These are phyloP conservation scores for Alca torda DNA, from an alignment of 2,797 vertebrate genomes.

Conservation along the genomic window DNA sequence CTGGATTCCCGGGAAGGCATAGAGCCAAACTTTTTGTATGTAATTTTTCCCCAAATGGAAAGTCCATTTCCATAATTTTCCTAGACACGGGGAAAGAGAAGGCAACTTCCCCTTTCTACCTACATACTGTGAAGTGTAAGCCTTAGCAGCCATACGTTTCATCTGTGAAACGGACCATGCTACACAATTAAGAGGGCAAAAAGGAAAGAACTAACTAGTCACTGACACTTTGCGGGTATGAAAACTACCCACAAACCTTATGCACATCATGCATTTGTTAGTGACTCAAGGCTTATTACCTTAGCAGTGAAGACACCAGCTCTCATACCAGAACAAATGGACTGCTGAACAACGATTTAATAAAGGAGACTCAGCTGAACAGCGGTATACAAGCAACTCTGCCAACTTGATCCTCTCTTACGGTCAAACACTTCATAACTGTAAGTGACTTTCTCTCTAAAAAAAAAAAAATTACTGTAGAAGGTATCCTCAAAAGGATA, in stretches of 20 bases:
- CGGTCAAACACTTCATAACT: slow-evolving; percentile 73
- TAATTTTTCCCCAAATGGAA: not conserved
- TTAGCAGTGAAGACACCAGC: slow-evolving; percentile 34
- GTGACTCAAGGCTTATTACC: slow-evolving; percentile 45
- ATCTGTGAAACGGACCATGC: not conserved
- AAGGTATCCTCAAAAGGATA: slow-evolving; percentile 75
- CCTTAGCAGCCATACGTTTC: not conserved
- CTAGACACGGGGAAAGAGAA: not conserved
- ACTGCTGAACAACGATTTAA: slow-evolving; percentile 71
- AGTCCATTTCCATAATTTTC: not conserved
- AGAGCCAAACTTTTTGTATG: not conserved
- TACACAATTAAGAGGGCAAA: not conserved
- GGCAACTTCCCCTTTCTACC: not conserved
- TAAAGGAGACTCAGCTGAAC: slow-evolving; percentile 65
- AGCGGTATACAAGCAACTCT: slow-evolving; percentile 39
- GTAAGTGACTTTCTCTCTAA: slow-evolving; percentile 62
- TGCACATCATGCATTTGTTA: slow-evolving; percentile 28
- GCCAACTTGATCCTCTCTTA: slow-evolving; percentile 67
- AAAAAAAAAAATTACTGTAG: not conserved
- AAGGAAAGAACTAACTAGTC: slow-evolving; percentile 19
- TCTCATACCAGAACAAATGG: slow-evolving; percentile 46
- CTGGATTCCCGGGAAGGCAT: not conserved
- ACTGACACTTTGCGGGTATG: not conserved
- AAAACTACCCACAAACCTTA: slow-evolving; percentile 40
- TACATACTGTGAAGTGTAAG: fast-evolving